These are phyloP conservation scores for Trachelus troglodyta DNA, from an alignment of 2,888 invertebrate genomes.

Conservation along the genomic window DNA sequence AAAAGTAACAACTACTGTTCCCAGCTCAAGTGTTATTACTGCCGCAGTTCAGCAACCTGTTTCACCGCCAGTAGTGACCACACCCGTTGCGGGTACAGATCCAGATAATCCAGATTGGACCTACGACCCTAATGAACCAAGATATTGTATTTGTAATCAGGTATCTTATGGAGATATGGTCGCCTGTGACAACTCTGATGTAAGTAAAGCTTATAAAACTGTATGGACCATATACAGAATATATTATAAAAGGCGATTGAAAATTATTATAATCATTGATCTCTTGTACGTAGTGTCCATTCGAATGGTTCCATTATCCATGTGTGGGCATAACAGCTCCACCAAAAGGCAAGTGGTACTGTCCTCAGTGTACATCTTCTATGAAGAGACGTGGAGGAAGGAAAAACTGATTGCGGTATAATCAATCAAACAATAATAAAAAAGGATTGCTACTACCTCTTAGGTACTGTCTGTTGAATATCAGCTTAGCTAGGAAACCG, in stretches of 20 bases:
- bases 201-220: conserved; percentile 67
- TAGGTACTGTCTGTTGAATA: conserved; percentile 54
- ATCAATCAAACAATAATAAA: conserved; percentile 39
- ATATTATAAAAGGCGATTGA: background rate
- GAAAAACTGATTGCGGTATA: conserved; percentile 74
- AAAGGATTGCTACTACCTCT: conserved; percentile 56
- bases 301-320: conserved; percentile 99
- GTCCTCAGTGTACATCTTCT: conserved; percentile 91
- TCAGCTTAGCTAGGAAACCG: conserved; percentile 48
- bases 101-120: conserved; percentile 85
- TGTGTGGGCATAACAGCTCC: conserved; percentile 97
- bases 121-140: conserved; percentile 95
- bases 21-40: conserved; percentile 57
- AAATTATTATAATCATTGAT: conserved; percentile 4
- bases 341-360: conserved; percentile 99
- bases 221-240: background rate
- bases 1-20: conserved; percentile 58
- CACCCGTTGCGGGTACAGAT: conserved; percentile 70
- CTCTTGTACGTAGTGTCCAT: conserved; percentile 79
- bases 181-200: conserved; percentile 97
- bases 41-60: conserved; percentile 61
- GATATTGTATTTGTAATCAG: conserved; percentile 97
- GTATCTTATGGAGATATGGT: conserved; percentile 99
- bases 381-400: conserved; percentile 87
- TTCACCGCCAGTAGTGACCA: conserved; percentile 64